Evolutionary conservation across 2,797 vertebrate genomes (phyloP), one percentile per base, ranked within the genome.

Genomic region (Periophthalmus magnuspinnatus): DNA sequence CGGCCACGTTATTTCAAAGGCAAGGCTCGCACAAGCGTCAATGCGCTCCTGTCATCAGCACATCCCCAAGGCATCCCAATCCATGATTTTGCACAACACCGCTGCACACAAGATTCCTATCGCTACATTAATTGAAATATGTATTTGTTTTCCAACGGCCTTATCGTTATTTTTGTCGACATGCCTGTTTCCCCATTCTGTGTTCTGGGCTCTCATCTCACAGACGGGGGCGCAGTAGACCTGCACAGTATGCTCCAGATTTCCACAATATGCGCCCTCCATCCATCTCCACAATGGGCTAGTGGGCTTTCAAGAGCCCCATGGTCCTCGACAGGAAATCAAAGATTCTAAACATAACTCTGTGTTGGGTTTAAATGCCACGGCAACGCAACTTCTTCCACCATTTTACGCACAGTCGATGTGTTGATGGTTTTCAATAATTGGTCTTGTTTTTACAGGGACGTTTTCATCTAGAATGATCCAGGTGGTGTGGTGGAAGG

Each of bases 201-300:
- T 48, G 17, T 78, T 45, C 65, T 70, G 33, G 5, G 71, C 65
- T 66, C 80, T 68, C 50, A 74, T 70, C 75, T 52, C 74, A 77
- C 89, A 77, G 84, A 88, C 83, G 88, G 89, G 90, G 88, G 89
- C 87, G 89, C 89, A 88, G 74, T 84, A 59, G 83, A 76, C 79
- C 86, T 65, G 64, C 83, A 67, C 82, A 78, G 72, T 76, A 75
- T 75, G 81, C 71, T 80, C 74, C 71, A 28, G 73, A 69, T 86
- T 81, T 75, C 77, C 77, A 22, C 36, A n/a, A 8, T 28, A 64
- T 62, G 54, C 77, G 82, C 10, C 77, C 73, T 75, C 71, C 57
- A 71, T 75, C 72, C 82, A 81, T 76, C 84, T 60, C 41, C 73
- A 81, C 77, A 45, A 81, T 63, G 24, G 54, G 24, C 72, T 57